Conservation (phyloP, 64 coral and sea anemone species). For the Montipora cactus region DNA sequence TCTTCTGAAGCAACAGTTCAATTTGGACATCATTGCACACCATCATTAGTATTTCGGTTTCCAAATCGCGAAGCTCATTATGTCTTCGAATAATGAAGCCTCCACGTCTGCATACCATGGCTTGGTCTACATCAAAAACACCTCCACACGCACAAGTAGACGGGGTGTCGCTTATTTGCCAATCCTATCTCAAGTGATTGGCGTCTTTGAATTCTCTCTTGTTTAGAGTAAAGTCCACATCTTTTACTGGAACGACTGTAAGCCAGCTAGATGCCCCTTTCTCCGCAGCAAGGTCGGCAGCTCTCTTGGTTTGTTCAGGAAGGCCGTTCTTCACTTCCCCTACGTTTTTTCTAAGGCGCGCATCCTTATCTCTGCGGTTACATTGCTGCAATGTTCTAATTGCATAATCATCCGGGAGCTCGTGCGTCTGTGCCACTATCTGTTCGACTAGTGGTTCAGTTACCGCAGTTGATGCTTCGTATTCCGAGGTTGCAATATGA, state of each 20-base stretch:
- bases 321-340: conserved; percentile 33
- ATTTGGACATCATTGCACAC: conserved; percentile 19
- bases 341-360: background rate
- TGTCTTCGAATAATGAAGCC: conserved; percentile 24
- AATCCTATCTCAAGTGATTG: conserved; percentile 7
- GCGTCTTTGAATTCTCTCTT: conserved; percentile 16
- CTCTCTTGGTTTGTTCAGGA: conserved; percentile 1
- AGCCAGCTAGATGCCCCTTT: conserved; percentile 22
- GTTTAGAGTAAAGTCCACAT: background rate
- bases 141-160: conserved; percentile 34
- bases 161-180: conserved; percentile 15
- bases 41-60: conserved; percentile 16
- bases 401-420: conserved; percentile 35
- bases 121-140: conserved; percentile 1
- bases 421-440: conserved; percentile 16
- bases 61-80: conserved; percentile 8
- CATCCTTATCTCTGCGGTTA: conserved; percentile 24
- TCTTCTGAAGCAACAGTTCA: conserved; percentile 24
- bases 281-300: background rate
- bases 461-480: too few relatives aligned
- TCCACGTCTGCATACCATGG: conserved; percentile 10
- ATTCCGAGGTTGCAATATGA: too few relatives aligned
- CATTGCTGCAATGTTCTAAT: conserved; percentile 18
- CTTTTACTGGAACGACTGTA: background rate
- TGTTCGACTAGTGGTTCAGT: too few relatives aligned